phyloP scores from a whole-genome alignment of 2,797 vertebrate genomes.

The Hyperoplus immaculatus region DNA sequence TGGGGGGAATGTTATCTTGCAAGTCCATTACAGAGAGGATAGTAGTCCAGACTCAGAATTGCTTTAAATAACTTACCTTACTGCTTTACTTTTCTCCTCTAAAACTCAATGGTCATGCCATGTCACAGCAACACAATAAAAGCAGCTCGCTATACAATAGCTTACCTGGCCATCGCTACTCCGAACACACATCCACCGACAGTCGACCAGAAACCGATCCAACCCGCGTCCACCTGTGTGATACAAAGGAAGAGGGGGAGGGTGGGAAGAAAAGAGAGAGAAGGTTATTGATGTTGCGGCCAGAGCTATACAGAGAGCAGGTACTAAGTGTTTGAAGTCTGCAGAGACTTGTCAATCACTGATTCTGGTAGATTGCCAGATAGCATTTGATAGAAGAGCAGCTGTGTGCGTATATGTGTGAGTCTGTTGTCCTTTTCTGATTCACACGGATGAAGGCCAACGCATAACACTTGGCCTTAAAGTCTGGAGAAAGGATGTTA shows the following conservation, averaged over 20 bases:
- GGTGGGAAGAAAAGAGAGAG: slow-evolving; percentile 23
- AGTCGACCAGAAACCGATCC: slow-evolving; percentile 98
- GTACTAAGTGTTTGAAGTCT: slow-evolving; percentile 41
- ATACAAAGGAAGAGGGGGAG: not conserved
- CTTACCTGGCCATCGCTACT: slow-evolving; percentile 95
- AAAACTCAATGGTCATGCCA: not conserved
- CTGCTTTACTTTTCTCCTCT: not conserved
- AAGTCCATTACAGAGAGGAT: not conserved
- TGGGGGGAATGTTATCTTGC: slow-evolving; percentile 13
- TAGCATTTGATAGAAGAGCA: not conserved
- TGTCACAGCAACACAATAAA: too few relatives aligned
- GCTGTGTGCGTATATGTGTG: slow-evolving; percentile 2
- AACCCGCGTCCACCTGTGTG: slow-evolving; percentile 95
- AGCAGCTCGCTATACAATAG: not conserved
- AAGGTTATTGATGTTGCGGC: slow-evolving; percentile 32
- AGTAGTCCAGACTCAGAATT: not conserved
- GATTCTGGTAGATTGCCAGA: slow-evolving; percentile 26
- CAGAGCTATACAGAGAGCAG: slow-evolving; percentile 25
- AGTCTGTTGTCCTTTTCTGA: slow-evolving; percentile 36
- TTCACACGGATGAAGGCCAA: slow-evolving; percentile 37
- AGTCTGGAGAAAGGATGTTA: slow-evolving; percentile 34
- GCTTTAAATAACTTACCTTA: not conserved
- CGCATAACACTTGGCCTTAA: slow-evolving; percentile 29
- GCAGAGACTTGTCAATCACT: slow-evolving; percentile 58
- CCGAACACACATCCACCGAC: slow-evolving; percentile 97